These are phyloP conservation scores for Habrosyne pyritoides DNA, from an alignment of 2,888 invertebrate species.

Conservation along the genomic window DNA sequence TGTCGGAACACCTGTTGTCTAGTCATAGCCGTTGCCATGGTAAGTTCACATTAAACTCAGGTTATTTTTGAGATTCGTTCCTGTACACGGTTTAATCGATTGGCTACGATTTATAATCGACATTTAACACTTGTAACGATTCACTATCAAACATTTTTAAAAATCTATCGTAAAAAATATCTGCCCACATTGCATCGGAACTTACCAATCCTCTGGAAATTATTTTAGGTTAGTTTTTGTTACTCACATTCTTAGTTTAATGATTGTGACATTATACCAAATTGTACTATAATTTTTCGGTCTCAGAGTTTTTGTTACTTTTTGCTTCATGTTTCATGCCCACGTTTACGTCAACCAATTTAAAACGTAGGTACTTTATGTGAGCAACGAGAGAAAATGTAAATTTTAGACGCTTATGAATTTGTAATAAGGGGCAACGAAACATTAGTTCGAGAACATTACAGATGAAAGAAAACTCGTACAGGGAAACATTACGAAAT, in stretches of 20 bases:
- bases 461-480: conserved; percentile 25
- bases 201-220: background rate
- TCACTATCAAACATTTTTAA: conserved; percentile 20
- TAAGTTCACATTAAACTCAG: conserved; percentile 38
- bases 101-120: conserved; percentile 53
- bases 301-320: conserved; percentile 45
- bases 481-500: conserved; percentile 51
- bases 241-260: background rate
- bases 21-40: conserved; percentile 35
- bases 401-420: conserved; percentile 23
- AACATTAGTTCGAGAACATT: conserved; percentile 20
- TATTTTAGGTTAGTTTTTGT: background rate
- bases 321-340: conserved; percentile 27
- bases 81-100: conserved; percentile 55
- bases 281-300: conserved; percentile 35
- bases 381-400: conserved; percentile 29
- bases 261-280: background rate
- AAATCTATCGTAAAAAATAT: background rate
- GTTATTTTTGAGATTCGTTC: conserved; percentile 54
- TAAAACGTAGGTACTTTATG: conserved; percentile 7
- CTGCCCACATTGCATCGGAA: background rate
- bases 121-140: conserved; percentile 28
- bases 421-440: conserved; percentile 16
- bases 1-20: conserved; percentile 25
- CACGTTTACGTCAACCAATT: background rate